These are phyloP conservation scores for Spodoptera exigua DNA, from an alignment of 2,888 invertebrate genomes.

Conservation along the genomic window DNA sequence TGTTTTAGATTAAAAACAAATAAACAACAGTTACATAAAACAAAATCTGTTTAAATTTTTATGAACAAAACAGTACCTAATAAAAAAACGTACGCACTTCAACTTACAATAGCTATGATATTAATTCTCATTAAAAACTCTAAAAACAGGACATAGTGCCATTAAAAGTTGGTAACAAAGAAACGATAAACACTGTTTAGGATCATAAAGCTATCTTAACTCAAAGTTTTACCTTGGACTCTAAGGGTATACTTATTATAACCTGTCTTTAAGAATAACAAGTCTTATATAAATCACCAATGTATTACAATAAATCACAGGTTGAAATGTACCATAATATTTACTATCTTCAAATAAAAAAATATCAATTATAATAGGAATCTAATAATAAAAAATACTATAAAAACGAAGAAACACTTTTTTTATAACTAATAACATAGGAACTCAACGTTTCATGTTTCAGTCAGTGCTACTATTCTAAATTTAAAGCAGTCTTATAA, in stretches of 20 bases:
- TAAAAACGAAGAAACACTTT: background rate
- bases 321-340: constrained; percentile 6
- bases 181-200: constrained; percentile 4
- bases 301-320: constrained; percentile 15
- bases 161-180: constrained; percentile 6
- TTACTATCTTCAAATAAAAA: no score
- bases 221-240: constrained; percentile 6
- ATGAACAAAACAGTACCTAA: constrained; percentile 1
- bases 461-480: constrained; percentile 25
- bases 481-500: constrained; percentile 27
- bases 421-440: constrained; percentile 5
- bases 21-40: no score
- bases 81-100: background rate
- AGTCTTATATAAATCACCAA: constrained; percentile 20
- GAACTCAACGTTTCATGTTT: constrained; percentile 8
- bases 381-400: no score
- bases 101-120: background rate
- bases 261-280: constrained; percentile 14
- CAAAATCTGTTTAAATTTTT: no score
- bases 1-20: no score
- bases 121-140: constrained; percentile 9
- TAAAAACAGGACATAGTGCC: constrained; percentile 1
- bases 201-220: constrained; percentile 3
- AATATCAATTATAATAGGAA: no score
- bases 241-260: constrained; percentile 9